phyloP scores from a whole-genome alignment of 2,888 invertebrate species.

The Lepidocyrtinus sp. region DNA sequence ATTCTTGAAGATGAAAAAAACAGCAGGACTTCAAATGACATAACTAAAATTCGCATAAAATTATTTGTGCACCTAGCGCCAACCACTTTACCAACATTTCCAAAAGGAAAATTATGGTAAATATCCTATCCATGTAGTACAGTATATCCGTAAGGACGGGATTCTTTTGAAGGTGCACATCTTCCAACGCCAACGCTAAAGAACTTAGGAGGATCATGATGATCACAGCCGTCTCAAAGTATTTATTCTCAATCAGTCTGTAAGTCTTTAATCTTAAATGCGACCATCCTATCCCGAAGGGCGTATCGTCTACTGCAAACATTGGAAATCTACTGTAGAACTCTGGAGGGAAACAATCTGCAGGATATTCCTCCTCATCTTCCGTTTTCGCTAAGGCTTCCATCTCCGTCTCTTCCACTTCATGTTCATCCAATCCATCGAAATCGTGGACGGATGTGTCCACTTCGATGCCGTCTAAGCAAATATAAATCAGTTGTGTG shows the following conservation, averaged over 20 bases:
- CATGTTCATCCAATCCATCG: slow-evolving; percentile 45
- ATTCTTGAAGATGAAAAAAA: no score
- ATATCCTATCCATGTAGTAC: slow-evolving; percentile 97
- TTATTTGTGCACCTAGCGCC: no score
- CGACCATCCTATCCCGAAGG: slow-evolving; percentile 96
- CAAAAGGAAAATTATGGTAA: slow-evolving; percentile 97
- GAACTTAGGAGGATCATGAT: slow-evolving; percentile 98
- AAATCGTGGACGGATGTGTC: slow-evolving; percentile 39
- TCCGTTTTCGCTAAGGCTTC: no score
- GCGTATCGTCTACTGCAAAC: slow-evolving; percentile 91
- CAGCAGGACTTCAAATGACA: no score
- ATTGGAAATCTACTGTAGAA: slow-evolving; percentile 91
- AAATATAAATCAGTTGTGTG: slow-evolving; percentile 5
- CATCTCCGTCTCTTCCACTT: slow-evolving; percentile 73
- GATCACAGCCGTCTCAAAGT: slow-evolving; percentile 99
- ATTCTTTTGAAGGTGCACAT: slow-evolving; percentile 92
- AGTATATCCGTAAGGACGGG: slow-evolving; percentile 93
- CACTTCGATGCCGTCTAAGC: slow-evolving; percentile 38
- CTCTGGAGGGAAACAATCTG: slow-evolving; percentile 93
- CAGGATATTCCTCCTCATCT: slow-evolving; percentile 80
- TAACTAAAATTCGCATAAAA: no score
- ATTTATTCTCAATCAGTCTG: slow-evolving; percentile 97
- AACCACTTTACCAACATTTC: slow-evolving; percentile 99
- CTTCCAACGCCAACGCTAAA: slow-evolving; percentile 97
- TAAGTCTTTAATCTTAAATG: slow-evolving; percentile 93